These are phyloP conservation scores for Lordiphosa stackelbergi DNA, from an alignment of 1,140 invertebrate species.

Conservation along the genomic window DNA sequence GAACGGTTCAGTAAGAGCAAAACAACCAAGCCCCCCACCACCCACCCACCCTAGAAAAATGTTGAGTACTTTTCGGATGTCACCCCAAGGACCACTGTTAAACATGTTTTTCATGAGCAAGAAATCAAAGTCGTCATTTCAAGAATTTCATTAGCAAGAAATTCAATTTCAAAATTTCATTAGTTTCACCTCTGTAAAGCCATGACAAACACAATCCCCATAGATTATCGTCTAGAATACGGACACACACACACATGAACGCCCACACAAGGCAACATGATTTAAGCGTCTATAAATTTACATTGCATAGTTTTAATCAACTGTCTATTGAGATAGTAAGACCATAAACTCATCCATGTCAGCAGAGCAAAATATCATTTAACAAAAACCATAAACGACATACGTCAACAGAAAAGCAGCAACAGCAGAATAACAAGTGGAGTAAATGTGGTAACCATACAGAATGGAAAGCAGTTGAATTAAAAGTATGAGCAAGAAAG, in stretches of 20 bases:
- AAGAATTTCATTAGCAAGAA: too few relatives aligned
- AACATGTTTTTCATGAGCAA: too few relatives aligned
- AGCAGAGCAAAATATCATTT: slow-evolving; percentile 35
- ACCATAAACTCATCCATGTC: slow-evolving; percentile 26
- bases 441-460: slow-evolving; percentile 15
- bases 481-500: slow-evolving; percentile 22
- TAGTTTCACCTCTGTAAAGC: too few relatives aligned
- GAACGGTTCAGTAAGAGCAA: too few relatives aligned
- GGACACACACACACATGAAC: slow-evolving; percentile 15
- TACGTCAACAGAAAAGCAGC: neutral
- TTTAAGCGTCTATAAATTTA: slow-evolving; percentile 55
- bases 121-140: too few relatives aligned
- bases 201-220: slow-evolving; percentile 26
- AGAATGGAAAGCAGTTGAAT: slow-evolving; percentile 56
- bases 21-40: too few relatives aligned
- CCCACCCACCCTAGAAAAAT: too few relatives aligned
- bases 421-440: neutral
- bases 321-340: slow-evolving; percentile 18
- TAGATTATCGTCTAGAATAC: slow-evolving; percentile 23
- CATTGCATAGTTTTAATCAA: slow-evolving; percentile 43
- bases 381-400: slow-evolving; percentile 14
- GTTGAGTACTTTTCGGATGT: too few relatives aligned
- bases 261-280: slow-evolving; percentile 22
- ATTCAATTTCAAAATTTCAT: too few relatives aligned
- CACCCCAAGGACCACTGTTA: too few relatives aligned